Conservation (phyloP, 2,888 invertebrate species). For the Cordilura impudica region DNA sequence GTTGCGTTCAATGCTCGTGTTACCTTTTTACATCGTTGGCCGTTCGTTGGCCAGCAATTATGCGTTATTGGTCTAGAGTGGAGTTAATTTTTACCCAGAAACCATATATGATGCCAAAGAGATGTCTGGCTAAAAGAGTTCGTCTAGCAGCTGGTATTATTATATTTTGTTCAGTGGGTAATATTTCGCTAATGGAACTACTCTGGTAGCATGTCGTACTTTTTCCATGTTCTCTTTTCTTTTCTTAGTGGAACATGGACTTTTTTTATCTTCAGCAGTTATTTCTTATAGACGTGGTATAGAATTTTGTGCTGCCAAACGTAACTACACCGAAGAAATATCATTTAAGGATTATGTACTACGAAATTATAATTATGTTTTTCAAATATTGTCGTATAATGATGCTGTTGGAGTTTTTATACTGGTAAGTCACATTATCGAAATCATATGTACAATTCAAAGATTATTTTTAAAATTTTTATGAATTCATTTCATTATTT, state of each 20-base stretch:
- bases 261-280: slow-evolving; percentile 69
- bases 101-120: slow-evolving; percentile 70
- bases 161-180: slow-evolving; percentile 69
- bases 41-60: slow-evolving; percentile 72
- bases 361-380: slow-evolving; percentile 70
- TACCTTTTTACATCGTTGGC: slow-evolving; percentile 73
- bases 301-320: slow-evolving; percentile 62
- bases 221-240: not conserved
- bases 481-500: too few relatives aligned
- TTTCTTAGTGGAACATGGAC: slow-evolving; percentile 70
- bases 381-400: slow-evolving; percentile 68
- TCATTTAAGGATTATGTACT: slow-evolving; percentile 67
- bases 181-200: slow-evolving; percentile 7
- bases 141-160: slow-evolving; percentile 68
- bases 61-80: slow-evolving; percentile 72
- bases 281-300: slow-evolving; percentile 64
- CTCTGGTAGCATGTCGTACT: not conserved
- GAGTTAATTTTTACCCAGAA: slow-evolving; percentile 72
- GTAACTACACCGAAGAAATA: slow-evolving; percentile 61
- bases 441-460: too few relatives aligned
- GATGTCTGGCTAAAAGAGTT: slow-evolving; percentile 68
- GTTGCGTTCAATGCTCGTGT: slow-evolving; percentile 68
- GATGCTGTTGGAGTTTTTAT: slow-evolving; percentile 60
- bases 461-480: too few relatives aligned
- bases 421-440: slow-evolving; percentile 69